phyloP scores from a whole-genome alignment of 2,888 invertebrate species.

The Mythimna ferrago region DNA sequence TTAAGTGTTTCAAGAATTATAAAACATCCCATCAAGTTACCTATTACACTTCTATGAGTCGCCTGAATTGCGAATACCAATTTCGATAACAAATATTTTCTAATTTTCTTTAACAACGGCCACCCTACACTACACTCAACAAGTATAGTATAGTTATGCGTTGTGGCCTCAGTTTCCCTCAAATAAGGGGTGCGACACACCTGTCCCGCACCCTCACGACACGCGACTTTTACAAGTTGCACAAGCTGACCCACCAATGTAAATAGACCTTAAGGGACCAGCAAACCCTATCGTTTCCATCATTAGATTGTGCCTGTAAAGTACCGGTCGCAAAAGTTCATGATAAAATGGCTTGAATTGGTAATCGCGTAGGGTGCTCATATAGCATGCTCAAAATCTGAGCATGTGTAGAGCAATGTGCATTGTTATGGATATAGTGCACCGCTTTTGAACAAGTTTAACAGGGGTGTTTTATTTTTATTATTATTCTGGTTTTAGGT shows the following conservation, averaged over 20 bases:
- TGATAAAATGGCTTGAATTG: slow-evolving; percentile 67
- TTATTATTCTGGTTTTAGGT: slow-evolving; percentile 68
- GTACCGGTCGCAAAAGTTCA: slow-evolving; percentile 60
- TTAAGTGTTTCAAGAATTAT: not conserved
- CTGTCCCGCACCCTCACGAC: slow-evolving; percentile 88
- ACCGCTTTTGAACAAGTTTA: slow-evolving; percentile 70
- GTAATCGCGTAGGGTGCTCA: slow-evolving; percentile 74
- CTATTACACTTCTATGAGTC: not conserved
- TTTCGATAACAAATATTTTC: slow-evolving; percentile 1
- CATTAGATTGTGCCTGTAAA: slow-evolving; percentile 12
- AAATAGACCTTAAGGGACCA: slow-evolving; percentile 69
- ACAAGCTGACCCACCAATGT: slow-evolving; percentile 73
- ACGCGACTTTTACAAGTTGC: slow-evolving; percentile 85
- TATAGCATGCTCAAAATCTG: slow-evolving; percentile 78
- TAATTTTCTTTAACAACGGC: slow-evolving; percentile 54
- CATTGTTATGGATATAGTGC: slow-evolving; percentile 84
- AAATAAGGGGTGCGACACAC: slow-evolving; percentile 88
- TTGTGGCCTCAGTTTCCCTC: slow-evolving; percentile 84
- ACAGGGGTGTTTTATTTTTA: slow-evolving; percentile 75
- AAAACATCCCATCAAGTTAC: not conserved
- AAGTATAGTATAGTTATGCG: slow-evolving; percentile 82
- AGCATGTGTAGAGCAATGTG: slow-evolving; percentile 82
- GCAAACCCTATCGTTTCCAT: slow-evolving; percentile 27
- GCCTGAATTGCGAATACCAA: not conserved
- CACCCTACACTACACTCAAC: slow-evolving; percentile 74